Base-by-base conservation (phyloP, 1,140 invertebrate species). In the Heterodera carotae region DNA sequence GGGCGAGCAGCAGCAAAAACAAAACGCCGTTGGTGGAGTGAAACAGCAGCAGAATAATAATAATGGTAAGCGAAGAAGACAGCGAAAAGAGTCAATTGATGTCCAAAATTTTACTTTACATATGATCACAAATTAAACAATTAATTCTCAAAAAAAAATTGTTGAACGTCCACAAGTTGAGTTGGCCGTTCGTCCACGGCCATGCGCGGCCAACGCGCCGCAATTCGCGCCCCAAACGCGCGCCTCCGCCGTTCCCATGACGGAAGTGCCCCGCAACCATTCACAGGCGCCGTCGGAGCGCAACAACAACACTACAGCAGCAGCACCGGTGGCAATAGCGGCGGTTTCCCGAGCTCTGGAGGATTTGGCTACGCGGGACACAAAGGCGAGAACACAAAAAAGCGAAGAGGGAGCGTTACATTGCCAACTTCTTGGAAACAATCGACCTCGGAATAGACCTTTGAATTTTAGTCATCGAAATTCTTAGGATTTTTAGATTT, bases 81-180 rank as follows among this genome's bases (percentile, higher is more conserved):
- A 56, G 12, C 15, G 48, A 56, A 56, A 56, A 5, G 1, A 5
- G 15, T 4, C 12, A 22, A 22, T 22, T 22, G 22, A n/a, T n/a
- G n/a, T n/a, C n/a, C n/a, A n/a, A n/a, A n/a, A n/a, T n/a, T n/a
- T n/a, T n/a, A n/a, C n/a, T n/a, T n/a, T n/a, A n/a, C n/a, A n/a
- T n/a, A n/a, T n/a, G n/a, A 56, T 56, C 48, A 56, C 5, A 15
- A 56, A 56, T 22, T 5, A 22, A 53, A 18, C 48, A 53, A 53
- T 53, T 18, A n/a, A 53, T 5, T 18, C 39, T 39, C 39, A 12
- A 8, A 22, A 53, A 22, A 22, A 53, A 22, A 22, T 5, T 5
- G 48, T 56, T 56, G 48, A 56, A 56, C 22, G 48, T 56, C 48
- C 48, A 56, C 48, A 56, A 56, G 48, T 56, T 56, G 48, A 56